Base-by-base conservation (phyloP, 2,113 vertebrate genomes). In the Henicopernis longicauda region DNA sequence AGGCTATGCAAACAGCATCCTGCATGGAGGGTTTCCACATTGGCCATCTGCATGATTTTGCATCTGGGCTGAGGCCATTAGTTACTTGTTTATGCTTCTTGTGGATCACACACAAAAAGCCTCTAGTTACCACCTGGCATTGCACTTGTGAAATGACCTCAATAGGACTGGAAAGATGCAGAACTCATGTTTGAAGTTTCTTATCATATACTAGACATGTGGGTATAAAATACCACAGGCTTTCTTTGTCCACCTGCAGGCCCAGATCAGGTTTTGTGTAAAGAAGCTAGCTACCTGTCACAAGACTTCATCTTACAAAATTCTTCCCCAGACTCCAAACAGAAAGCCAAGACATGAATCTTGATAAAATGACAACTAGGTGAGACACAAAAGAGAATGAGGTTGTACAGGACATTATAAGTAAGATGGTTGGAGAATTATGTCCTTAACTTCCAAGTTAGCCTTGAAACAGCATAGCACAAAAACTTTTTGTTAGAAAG, bases 11-110 rank as follows among this genome's bases (percentile, higher is more conserved):
- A 36, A 13, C 9, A 8, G n/a, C 19, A 1, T 6, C 52, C 69
- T 32, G 21, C 26, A 6, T 0, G 2, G 14, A 52, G 23, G 16
- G 29, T 5, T 36, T 16, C 16, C 50, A 18, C 6, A 0, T 0
- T 6, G 32, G 20, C n/a, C 45, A 8, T 2, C 20, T 4, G 3
- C 11, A 0, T 19, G 34, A 4, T 16, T 40, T 17, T 40, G 18
- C 3, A 1, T 61, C 19, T 11, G 12, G 11, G 49, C 40, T n/a
- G 22, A 74, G 32, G 12, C 17, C 36, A 4, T 32, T 1, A 22
- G 32, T 6, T 8, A 14, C 22, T 26, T 1, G 0, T 54, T 59
- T 27, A 15, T 36, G 19, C 36, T 59, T 52, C 58, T 31, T 7
- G 36, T 13, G 66, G 55, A 29, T 49, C 47, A 34, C 36, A n/a